Percentiles rank a stretch among this genome's conserved stretches.
phyloP scores from a whole-genome alignment of 2,888 invertebrate genomes.

The Ditula angustiorana region DNA sequence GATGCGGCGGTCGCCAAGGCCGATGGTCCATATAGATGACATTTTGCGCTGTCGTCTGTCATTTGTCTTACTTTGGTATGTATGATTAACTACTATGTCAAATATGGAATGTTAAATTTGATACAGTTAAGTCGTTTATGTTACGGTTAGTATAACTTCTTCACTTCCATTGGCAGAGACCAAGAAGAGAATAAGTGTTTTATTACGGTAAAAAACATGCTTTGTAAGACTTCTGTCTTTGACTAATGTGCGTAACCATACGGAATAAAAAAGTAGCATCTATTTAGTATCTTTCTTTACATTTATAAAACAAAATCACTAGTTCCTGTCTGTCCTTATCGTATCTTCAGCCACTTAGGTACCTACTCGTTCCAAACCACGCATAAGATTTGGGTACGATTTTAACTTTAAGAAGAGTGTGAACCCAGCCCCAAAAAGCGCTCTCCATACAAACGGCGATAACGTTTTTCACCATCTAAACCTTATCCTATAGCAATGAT shows the following conservation, averaged over 20 bases:
- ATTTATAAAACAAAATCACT: no score
- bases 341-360: no score
- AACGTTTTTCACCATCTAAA: no score
- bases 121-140: not conserved
- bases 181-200: not conserved
- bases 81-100: not conserved
- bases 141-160: not conserved
- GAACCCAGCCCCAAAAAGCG: no score
- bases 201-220: not conserved
- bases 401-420: no score
- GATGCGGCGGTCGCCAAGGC: slow-evolving; percentile 15
- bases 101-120: not conserved
- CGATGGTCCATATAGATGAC: slow-evolving; percentile 35
- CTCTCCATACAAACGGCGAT: no score
- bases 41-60: slow-evolving; percentile 16
- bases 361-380: no score
- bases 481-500: no score
- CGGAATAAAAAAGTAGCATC: no score
- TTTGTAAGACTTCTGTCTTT: not conserved
- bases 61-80: slow-evolving; percentile 29
- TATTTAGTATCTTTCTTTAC: no score
- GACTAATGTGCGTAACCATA: not conserved
- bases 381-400: no score
- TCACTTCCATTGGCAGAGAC: not conserved
- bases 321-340: no score